Percentiles rank a stretch among this genome's conserved stretches.
Conservation (phyloP, 2,888 invertebrate species). For the Sinopyrophorus schimmeli region DNA sequence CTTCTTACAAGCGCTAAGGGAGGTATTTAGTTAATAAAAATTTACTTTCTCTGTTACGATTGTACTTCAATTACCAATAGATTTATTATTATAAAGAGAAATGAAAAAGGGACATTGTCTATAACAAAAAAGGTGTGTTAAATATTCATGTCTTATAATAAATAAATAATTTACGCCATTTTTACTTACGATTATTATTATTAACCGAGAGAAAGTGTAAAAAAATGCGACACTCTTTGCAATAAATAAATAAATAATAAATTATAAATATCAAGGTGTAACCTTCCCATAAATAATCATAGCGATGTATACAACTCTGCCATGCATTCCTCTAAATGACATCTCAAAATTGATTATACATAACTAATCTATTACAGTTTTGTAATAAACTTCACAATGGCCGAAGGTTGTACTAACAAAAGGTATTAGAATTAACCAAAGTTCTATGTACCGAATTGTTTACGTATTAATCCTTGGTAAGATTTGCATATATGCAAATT, state of each 20-base stretch:
- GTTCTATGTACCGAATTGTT: no score
- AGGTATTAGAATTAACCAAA: no score
- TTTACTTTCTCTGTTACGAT: conserved; percentile 14
- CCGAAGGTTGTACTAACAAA: no score
- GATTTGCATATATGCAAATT: no score
- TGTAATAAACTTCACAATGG: no score
- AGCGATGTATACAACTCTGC: no score
- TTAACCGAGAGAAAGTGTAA: conserved; percentile 7
- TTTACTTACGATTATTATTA: background rate
- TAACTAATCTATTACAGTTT: no score
- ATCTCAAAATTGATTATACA: no score
- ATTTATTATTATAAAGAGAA: conserved; percentile 14
- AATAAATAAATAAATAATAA: conserved; percentile 3
- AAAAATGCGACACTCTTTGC: background rate
- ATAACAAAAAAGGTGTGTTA: conserved; percentile 11
- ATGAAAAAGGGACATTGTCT: conserved; percentile 8
- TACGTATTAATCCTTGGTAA: no score
- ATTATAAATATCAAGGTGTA: conserved; percentile 6
- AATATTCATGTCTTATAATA: conserved; percentile 9
- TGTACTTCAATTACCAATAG: conserved; percentile 6
- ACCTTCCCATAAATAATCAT: no score
- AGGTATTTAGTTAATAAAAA: conserved; percentile 9
- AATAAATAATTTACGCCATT: conserved; percentile 1
- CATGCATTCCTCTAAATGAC: no score
- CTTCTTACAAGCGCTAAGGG: conserved; percentile 6